phyloP scores from a whole-genome alignment of 2,888 invertebrate species.

The Herminia tarsipennalis region DNA sequence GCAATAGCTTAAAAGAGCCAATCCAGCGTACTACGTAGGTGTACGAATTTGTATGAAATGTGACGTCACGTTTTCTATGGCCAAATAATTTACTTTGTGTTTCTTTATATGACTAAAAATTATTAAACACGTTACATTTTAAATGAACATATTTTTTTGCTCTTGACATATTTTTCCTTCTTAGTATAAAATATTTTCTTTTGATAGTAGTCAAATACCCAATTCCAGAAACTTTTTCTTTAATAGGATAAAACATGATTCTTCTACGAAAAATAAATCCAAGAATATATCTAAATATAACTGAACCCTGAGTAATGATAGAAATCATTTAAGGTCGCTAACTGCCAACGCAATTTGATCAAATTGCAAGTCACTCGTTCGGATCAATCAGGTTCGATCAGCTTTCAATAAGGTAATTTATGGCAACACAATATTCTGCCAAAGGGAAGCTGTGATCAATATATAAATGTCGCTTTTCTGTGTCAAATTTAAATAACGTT shows the following conservation, averaged over 20 bases:
- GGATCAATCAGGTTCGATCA: conserved; percentile 36
- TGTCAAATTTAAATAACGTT: too few species aligned
- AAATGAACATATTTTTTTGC: too few species aligned
- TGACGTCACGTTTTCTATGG: too few species aligned
- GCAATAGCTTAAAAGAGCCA: too few species aligned
- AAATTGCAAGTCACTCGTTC: conserved; percentile 39
- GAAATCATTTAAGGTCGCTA: conserved; percentile 27
- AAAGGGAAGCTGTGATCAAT: conserved; percentile 8
- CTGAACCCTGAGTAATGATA: conserved; percentile 22
- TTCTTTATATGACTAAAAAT: too few species aligned
- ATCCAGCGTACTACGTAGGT: too few species aligned
- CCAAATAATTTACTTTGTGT: too few species aligned
- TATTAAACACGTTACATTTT: too few species aligned
- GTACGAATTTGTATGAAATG: too few species aligned
- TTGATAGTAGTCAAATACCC: too few species aligned
- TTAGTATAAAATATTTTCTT: too few species aligned
- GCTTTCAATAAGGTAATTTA: conserved; percentile 31
- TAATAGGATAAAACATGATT: background rate
- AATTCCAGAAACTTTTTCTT: background rate
- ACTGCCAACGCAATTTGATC: conserved; percentile 35
- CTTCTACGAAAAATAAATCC: background rate
- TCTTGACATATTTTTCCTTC: too few species aligned
- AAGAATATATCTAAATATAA: background rate
- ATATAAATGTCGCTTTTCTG: conserved; percentile 3
- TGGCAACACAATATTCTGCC: conserved; percentile 24